Base-by-base conservation (phyloP, 2,113 vertebrate species). In the Verasper variegatus region DNA sequence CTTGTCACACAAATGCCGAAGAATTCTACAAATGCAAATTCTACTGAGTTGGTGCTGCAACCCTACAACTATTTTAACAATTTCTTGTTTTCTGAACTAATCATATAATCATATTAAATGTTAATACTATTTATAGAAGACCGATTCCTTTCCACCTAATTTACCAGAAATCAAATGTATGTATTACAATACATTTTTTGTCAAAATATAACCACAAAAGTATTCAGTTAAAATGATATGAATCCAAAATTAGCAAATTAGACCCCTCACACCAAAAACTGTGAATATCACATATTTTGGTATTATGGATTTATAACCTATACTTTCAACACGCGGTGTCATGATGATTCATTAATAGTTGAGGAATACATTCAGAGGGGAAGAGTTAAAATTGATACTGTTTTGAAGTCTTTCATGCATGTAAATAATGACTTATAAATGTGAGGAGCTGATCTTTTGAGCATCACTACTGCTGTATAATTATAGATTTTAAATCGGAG, bases 401-500 rank as follows among this genome's bases (percentile, higher is more conserved):
- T 49, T 49, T 18, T 51, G 17, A 51, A 51, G 15, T 58, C 5
- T 12, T 27, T 59, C 24, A 1, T 10, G 3, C 12, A 14, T 10
- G 0, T 24, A 56, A 42, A 42, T 42, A 42, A 42, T 42, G 11
- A 42, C 40, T 42, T 40, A 40, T 13, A 42, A 11, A 23, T 40
- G 7, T 14, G 10, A 49, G 26, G 49, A 63, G 12, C 59, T 52
- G 7, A n/a, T 72, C 24, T 62, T 14, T 66, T 45, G 31, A 9
- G 5, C 17, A 69, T 31, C 40, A 68, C 27, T 14, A 35, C 20
- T 64, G 18, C 64, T 0, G 5, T 71, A 2, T 26, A 63, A 76
- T 74, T 72, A 67, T 37, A 61, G 12, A 70, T 68, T 56, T 65
- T 21, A 49, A 54, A 10, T 64, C 12, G 1, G 15, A 68, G 52